These are phyloP conservation scores for Puma concolor DNA, from an alignment of 2,113 vertebrate species.

Conservation along the genomic window DNA sequence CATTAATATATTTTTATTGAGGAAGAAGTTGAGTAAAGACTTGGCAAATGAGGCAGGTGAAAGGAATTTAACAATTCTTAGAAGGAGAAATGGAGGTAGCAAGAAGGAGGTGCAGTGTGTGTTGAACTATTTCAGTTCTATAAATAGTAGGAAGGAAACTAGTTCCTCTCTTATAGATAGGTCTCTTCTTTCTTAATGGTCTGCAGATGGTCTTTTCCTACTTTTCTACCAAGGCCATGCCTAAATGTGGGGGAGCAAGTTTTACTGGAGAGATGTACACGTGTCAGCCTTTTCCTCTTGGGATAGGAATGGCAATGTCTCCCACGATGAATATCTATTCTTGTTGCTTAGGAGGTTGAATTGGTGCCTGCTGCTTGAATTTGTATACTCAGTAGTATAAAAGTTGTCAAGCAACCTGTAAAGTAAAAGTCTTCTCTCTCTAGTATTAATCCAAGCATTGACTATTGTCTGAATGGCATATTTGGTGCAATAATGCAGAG, in stretches of 20 bases:
- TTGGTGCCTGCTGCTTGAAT: neutral
- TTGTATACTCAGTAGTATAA: neutral
- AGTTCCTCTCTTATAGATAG: neutral
- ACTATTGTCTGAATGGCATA: neutral
- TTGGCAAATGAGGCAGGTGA: neutral
- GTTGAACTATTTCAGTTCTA: neutral
- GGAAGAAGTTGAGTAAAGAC: neutral
- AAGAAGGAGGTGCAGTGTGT: neutral
- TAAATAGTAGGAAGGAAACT: neutral
- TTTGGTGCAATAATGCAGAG: neutral
- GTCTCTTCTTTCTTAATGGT: neutral
- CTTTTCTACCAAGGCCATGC: neutral
- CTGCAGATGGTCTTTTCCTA: neutral
- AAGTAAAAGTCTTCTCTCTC: slow-evolving; percentile 1
- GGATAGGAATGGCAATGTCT: neutral
- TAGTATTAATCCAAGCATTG: neutral
- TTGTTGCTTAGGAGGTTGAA: neutral
- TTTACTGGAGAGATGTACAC: neutral
- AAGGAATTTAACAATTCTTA: neutral
- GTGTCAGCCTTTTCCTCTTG: neutral
- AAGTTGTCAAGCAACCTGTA: neutral
- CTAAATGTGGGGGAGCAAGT: neutral
- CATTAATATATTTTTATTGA: slow-evolving; percentile 31
- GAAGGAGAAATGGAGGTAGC: neutral
- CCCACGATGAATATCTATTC: neutral